Conservation (phyloP, 1,140 invertebrate species). For the Macrobrachium nipponense region DNA sequence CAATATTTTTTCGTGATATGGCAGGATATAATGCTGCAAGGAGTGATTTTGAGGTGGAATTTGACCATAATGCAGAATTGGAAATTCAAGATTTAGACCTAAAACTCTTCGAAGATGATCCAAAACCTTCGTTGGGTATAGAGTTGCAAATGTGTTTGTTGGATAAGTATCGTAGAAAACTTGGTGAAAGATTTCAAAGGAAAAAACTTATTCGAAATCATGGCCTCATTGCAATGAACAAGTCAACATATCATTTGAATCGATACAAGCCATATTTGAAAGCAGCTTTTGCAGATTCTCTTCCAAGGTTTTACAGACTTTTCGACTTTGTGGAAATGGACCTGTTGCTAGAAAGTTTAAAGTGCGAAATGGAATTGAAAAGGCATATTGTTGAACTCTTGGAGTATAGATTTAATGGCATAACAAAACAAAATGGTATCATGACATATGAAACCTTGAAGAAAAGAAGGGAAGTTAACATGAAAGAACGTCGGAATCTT, state of each 20-base stretch:
- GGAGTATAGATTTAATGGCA: conserved; percentile 31
- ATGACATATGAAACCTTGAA: conserved; percentile 72
- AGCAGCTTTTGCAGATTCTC: conserved; percentile 72
- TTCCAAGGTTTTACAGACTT: conserved; percentile 81
- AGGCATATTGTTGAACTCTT: conserved; percentile 67
- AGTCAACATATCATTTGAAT: conserved; percentile 72
- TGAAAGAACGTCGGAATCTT: conserved; percentile 70
- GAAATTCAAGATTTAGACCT: conserved; percentile 77
- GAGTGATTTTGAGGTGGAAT: conserved; percentile 88
- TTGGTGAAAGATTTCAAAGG: conserved; percentile 79
- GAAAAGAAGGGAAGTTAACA: conserved; percentile 74
- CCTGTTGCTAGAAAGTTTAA: conserved; percentile 80
- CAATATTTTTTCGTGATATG: conserved; percentile 72
- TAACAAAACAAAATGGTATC: conserved; percentile 2
- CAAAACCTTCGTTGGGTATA: conserved; percentile 72
- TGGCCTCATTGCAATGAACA: conserved; percentile 82
- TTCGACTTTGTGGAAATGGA: conserved; percentile 81
- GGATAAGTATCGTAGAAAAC: conserved; percentile 77
- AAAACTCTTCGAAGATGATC: conserved; percentile 70
- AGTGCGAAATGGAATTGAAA: conserved; percentile 78
- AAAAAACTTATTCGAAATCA: conserved; percentile 81
- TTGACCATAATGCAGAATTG: conserved; percentile 84
- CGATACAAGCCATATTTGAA: conserved; percentile 77
- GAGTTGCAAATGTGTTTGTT: conserved; percentile 78
- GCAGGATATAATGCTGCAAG: conserved; percentile 87